A percentile compares a stretch with the other conserved stretches of the same genome.
Evolutionary conservation across 2,113 vertebrate species (phyloP).

Genomic region (Dendrocopos noguchii): DNA sequence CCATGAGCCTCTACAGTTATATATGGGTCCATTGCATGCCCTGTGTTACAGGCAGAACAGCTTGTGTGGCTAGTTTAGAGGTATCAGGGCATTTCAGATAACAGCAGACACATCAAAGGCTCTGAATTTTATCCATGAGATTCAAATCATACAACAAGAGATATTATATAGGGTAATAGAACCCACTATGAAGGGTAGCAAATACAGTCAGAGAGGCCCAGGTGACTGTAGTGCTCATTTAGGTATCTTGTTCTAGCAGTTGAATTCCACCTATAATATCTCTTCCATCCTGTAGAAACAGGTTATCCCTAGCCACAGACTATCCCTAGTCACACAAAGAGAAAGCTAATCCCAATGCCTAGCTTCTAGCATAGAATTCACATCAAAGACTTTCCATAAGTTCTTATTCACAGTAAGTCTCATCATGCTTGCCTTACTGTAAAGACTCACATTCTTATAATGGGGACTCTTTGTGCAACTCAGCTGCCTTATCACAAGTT

Average conservation of each 20-base stretch:
- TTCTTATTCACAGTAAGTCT: background rate
- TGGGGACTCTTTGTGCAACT: background rate
- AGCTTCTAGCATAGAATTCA: background rate
- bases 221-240: background rate
- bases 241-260: background rate
- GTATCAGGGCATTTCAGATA: background rate
- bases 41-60: background rate
- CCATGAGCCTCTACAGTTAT: background rate
- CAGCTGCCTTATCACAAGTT: background rate
- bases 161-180: background rate
- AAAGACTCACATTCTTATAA: background rate
- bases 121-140: background rate
- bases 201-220: background rate
- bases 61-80: background rate
- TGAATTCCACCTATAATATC: background rate
- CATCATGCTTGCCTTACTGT: background rate
- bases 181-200: too few species aligned
- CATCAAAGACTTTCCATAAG: background rate
- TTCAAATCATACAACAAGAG: background rate
- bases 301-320: background rate
- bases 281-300: background rate
- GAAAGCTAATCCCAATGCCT: background rate
- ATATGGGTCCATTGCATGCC: rapidly evolving
- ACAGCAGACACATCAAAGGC: background rate
- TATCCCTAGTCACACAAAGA: background rate